These are phyloP conservation scores for Cynoglossus semilaevis DNA, from an alignment of 2,113 vertebrate genomes.

Conservation along the genomic window DNA sequence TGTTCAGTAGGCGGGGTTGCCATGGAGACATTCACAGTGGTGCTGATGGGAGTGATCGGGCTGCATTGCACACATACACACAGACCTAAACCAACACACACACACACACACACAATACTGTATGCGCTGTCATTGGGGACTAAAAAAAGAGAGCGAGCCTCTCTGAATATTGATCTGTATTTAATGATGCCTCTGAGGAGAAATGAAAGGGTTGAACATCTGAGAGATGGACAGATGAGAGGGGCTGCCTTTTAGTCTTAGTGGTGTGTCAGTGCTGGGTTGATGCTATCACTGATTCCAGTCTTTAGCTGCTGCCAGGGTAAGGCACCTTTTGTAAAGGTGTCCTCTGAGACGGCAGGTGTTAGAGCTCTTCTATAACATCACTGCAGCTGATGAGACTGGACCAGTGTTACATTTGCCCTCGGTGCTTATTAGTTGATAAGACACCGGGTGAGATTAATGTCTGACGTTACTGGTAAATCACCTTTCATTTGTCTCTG, in stretches of 20 bases:
- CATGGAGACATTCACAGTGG: conserved; percentile 61
- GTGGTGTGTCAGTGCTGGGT: conserved; percentile 1
- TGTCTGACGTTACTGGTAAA: conserved; percentile 34
- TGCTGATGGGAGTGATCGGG: conserved; percentile 56
- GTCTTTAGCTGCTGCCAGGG: not conserved
- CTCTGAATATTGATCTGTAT: conserved; percentile 68
- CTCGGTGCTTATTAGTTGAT: conserved; percentile 39
- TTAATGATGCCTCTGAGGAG: conserved; percentile 56
- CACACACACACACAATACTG: conserved; percentile 21
- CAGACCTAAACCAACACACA: conserved; percentile 34
- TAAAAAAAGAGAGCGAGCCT: conserved; percentile 73
- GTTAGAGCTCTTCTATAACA: conserved; percentile 30
- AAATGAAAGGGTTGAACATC: conserved; percentile 41
- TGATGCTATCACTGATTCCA: conserved; percentile 23
- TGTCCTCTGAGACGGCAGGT: conserved; percentile 27
- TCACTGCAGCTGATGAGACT: conserved; percentile 33
- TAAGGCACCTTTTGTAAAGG: not conserved
- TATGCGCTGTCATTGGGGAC: conserved; percentile 32
- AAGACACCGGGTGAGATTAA: conserved; percentile 35
- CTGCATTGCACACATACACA: conserved; percentile 40
- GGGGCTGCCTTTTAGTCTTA: conserved; percentile 19
- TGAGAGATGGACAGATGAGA: conserved; percentile 18
- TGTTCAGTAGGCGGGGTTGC: conserved; percentile 67
- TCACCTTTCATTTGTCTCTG: conserved; percentile 26
- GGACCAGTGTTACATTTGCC: conserved; percentile 29